These are phyloP conservation scores for Nomada fucata DNA, from an alignment of 2,888 invertebrate genomes.

Conservation along the genomic window DNA sequence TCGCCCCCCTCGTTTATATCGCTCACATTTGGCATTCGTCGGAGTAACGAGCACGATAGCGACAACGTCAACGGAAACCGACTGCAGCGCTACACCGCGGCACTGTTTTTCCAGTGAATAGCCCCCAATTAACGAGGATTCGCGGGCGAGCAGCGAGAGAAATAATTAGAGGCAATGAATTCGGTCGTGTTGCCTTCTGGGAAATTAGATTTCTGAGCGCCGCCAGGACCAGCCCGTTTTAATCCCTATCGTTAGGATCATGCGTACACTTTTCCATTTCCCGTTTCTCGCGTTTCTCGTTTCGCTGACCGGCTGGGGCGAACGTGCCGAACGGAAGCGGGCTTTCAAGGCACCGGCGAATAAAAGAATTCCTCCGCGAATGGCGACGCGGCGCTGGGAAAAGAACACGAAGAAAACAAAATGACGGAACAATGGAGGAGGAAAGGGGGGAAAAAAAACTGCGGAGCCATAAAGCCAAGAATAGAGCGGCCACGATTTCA, in stretches of 20 bases:
- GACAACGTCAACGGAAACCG: conserved; percentile 32
- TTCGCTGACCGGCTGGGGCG: neutral
- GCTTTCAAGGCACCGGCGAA: neutral
- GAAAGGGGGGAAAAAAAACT: neutral
- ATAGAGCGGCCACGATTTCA: conserved; percentile 30
- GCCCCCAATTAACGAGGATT: conserved; percentile 51
- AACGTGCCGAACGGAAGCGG: neutral
- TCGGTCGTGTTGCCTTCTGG: conserved; percentile 31
- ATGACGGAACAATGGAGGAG: neutral
- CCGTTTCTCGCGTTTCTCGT: neutral
- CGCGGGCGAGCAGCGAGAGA: conserved; percentile 27
- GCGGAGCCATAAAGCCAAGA: conserved; percentile 1
- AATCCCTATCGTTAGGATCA: conserved; percentile 40
- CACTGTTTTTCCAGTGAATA: conserved; percentile 54
- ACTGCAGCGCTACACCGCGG: conserved; percentile 6
- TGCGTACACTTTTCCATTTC: conserved; percentile 27
- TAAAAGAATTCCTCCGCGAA: conserved; percentile 11
- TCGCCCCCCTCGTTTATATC: neutral
- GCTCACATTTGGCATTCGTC: neutral
- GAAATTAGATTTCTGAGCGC: conserved; percentile 48
- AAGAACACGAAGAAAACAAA: too few relatives aligned
- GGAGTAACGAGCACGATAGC: conserved; percentile 9
- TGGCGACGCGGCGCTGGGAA: too few relatives aligned
- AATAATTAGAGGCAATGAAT: conserved; percentile 59
- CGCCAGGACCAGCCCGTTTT: conserved; percentile 5